A percentile compares a stretch with the other conserved stretches of the same genome.
Evolutionary conservation across 2,797 vertebrate species (phyloP).

Genomic region (Ctenopoma multispine): DNA sequence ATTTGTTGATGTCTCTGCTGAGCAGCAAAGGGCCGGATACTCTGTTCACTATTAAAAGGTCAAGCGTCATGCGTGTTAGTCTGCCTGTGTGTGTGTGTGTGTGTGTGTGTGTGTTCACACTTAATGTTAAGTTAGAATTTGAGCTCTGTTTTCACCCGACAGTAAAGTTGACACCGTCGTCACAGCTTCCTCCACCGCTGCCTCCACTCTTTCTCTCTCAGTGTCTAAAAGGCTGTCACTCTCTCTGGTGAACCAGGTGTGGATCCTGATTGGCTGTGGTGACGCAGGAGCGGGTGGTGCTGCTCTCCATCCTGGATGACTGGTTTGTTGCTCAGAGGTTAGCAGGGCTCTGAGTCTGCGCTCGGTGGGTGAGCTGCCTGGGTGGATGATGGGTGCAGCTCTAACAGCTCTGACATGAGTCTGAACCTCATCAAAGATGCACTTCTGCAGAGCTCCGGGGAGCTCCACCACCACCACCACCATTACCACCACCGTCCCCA

Average conservation of each 20-base stretch:
- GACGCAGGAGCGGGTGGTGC: constrained; percentile 1
- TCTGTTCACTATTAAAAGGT: constrained; percentile 74
- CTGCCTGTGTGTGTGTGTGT: not conserved
- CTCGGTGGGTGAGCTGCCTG: constrained; percentile 8
- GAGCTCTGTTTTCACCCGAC: constrained; percentile 59
- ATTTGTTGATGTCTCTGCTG: constrained; percentile 85
- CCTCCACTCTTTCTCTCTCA: constrained; percentile 66
- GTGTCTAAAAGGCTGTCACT: constrained; percentile 50
- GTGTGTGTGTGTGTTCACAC: not conserved
- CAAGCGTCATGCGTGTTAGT: not conserved
- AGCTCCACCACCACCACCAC: constrained; percentile 50
- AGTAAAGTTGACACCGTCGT: constrained; percentile 67
- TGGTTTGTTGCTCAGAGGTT: not conserved
- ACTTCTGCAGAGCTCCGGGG: constrained; percentile 64
- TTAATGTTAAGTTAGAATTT: no score
- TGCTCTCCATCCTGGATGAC: not conserved
- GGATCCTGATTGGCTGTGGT: constrained; percentile 85
- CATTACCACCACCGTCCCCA: constrained; percentile 32
- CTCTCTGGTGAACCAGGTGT: constrained; percentile 73
- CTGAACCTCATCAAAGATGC: constrained; percentile 82
- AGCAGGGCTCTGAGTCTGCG: not conserved
- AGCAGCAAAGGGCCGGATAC: constrained; percentile 80
- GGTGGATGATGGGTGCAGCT: constrained; percentile 25
- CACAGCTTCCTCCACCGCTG: constrained; percentile 79
- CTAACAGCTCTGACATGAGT: constrained; percentile 64